Evolutionary conservation across 1,140 invertebrate genomes (phyloP).

Genomic region (Mycetomoellerius zeteki): DNA sequence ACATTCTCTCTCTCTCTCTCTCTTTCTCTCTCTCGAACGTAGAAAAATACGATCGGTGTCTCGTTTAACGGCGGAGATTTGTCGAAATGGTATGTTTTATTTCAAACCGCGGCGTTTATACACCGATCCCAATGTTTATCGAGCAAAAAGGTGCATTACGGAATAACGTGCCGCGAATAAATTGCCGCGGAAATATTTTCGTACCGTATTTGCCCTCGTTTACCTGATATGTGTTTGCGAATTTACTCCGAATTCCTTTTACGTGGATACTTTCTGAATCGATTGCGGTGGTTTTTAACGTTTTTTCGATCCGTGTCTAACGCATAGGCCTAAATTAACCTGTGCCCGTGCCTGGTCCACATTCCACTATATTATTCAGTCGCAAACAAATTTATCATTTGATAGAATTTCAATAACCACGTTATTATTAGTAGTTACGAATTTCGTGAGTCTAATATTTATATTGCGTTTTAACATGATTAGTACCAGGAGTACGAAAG

Average conservation of each 20-base stretch:
- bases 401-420: not conserved
- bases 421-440: not conserved
- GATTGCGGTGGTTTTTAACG: constrained; percentile 33
- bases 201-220: constrained; percentile 66
- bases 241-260: constrained; percentile 68
- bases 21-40: not conserved
- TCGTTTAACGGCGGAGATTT: constrained; percentile 58
- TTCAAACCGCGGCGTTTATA: constrained; percentile 65
- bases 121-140: constrained; percentile 69
- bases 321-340: constrained; percentile 46
- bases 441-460: constrained; percentile 27
- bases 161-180: constrained; percentile 69
- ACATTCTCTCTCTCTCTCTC: constrained; percentile 3
- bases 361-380: constrained; percentile 13
- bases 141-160: constrained; percentile 46
- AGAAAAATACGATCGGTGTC: constrained; percentile 53
- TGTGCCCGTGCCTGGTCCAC: not conserved
- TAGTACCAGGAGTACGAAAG: not conserved
- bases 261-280: constrained; percentile 49
- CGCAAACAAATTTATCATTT: not conserved
- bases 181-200: constrained; percentile 69
- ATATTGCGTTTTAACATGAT: constrained; percentile 14
- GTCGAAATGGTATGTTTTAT: constrained; percentile 65
- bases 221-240: constrained; percentile 63
- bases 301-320: not conserved